phyloP scores from a whole-genome alignment of 2,888 invertebrate genomes.

The Antheraea assamensis region DNA sequence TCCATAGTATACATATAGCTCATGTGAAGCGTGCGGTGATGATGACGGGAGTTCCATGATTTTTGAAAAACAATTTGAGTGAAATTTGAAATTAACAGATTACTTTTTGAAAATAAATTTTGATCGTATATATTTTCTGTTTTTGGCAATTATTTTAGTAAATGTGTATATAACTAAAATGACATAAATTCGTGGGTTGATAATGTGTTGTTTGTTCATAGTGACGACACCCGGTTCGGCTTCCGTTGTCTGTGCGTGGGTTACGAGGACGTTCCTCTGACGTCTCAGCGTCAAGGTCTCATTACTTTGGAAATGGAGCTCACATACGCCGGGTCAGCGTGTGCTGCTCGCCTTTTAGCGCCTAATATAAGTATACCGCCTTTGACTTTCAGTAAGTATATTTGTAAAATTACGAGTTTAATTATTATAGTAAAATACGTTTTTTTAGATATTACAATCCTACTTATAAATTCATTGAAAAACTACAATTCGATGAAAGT shows the following conservation, averaged over 20 bases:
- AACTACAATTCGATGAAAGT: too few relatives aligned
- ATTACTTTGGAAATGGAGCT: slow-evolving; percentile 94
- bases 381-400: slow-evolving; percentile 58
- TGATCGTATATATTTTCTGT: background rate
- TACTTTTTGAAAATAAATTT: background rate
- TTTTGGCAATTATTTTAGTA: too few relatives aligned
- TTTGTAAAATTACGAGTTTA: background rate
- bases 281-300: slow-evolving; percentile 74
- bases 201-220: slow-evolving; percentile 28
- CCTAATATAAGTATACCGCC: slow-evolving; percentile 71
- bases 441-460: too few relatives aligned
- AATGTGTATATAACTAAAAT: too few relatives aligned
- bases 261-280: slow-evolving; percentile 87
- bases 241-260: slow-evolving; percentile 92
- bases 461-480: too few relatives aligned
- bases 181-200: too few relatives aligned
- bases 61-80: too few relatives aligned
- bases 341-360: slow-evolving; percentile 93
- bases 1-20: too few relatives aligned
- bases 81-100: background rate
- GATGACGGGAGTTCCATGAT: too few relatives aligned
- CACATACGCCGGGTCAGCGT: slow-evolving; percentile 94
- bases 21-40: too few relatives aligned
- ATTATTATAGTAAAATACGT: too few relatives aligned
- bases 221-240: slow-evolving; percentile 76